phyloP scores from a whole-genome alignment of 1,140 invertebrate species.

The Delia radicum region DNA sequence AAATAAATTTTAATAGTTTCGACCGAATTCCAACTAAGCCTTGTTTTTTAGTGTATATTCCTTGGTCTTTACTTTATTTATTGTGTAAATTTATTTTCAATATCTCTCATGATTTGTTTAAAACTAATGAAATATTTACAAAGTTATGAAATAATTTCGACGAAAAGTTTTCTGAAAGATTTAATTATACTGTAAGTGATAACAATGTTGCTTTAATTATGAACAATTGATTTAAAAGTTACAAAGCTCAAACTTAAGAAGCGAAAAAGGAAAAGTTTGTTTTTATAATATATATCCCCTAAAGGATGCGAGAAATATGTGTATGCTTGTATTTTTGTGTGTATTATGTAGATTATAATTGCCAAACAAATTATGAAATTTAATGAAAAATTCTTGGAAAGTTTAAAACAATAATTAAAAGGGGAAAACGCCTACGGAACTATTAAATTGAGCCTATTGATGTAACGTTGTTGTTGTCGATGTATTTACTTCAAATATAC shows the following conservation, averaged over 20 bases:
- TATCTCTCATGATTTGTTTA: too few relatives aligned
- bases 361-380: neutral
- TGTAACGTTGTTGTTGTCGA: too few relatives aligned
- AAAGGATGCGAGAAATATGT: neutral
- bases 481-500: too few relatives aligned
- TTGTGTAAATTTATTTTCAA: too few relatives aligned
- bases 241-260: neutral
- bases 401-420: neutral
- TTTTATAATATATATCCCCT: neutral
- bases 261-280: neutral
- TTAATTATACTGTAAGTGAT: constrained; percentile 19
- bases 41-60: too few relatives aligned
- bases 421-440: neutral
- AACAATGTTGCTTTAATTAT: constrained; percentile 22
- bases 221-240: constrained; percentile 21
- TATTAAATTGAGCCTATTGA: neutral
- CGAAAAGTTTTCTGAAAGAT: constrained; percentile 12
- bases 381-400: neutral
- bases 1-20: too few relatives aligned
- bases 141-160: neutral
- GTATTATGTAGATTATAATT: too few relatives aligned
- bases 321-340: neutral
- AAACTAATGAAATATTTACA: too few relatives aligned
- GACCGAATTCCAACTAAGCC: too few relatives aligned
- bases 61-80: too few relatives aligned